Evolutionary conservation across 2,888 invertebrate genomes (phyloP), one percentile per base, ranked within the genome.

Genomic region (Coleophora flavipennella): DNA sequence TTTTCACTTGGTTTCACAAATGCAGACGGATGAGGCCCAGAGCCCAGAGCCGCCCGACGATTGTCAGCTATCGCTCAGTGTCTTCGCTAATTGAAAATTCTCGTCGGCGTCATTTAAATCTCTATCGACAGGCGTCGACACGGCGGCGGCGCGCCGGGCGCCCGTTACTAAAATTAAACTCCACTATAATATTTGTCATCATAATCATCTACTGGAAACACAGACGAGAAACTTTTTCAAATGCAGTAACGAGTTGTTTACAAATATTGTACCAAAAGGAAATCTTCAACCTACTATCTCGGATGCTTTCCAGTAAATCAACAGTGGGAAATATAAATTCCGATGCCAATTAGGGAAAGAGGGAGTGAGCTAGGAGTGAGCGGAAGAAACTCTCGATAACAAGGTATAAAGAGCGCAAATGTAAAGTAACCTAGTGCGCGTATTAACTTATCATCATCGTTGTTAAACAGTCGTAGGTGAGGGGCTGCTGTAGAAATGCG

Each of bases 1-100:
- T 81, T 80, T 79, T 78, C 78, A 75, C 76, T 83, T 71, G 72
- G 77, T 77, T 80, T 73, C 75, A 68, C 79, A 78, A 80, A 80
- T 76, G 78, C 72, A 80, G 83, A 83, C 68, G 67, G 71, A 83
- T 81, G 79, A 71, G 72, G 62, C 66, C 66, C 34, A 32, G 11
- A 13, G 38, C 64, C 66, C 66, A 67, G 59, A 61, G 65, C 59
- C 68, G 67, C 63, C 63, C 59, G 78, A 81, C 80, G 77, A 81
- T 81, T 70, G 80, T 76, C 71, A 69, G 60, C 66, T 61, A 83
- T 83, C 79, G 69, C 74, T 83, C 83, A 79, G 71, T 75, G 83
- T 80, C 83, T 58, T 53, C 69, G 55, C 80, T 83, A 83, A 84
- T 83, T 83, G 80, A 75, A 79, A 76, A 79, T 77, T 76, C 79